Evolutionary conservation across 1,140 invertebrate species (phyloP), one percentile per base, ranked within the genome.

Genomic region (Bacillus rossius): DNA sequence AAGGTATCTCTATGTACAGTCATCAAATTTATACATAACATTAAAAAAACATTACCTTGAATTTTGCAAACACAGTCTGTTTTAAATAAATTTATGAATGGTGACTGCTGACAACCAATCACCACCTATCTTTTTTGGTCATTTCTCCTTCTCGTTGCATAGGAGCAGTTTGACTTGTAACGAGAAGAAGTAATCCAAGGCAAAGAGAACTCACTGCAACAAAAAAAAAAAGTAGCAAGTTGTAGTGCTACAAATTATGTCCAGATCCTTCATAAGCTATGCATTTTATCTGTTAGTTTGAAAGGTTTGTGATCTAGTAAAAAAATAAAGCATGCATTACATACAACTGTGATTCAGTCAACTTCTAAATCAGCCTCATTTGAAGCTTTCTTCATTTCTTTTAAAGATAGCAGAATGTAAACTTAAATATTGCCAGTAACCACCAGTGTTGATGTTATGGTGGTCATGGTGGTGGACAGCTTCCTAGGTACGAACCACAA

Each of bases 161-260:
- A 22, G 8, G 40, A 41, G 25, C 22, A 22, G 17, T 37, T n/a
- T 10, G 51, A 41, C 26, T 54, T 54, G 17, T 41, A 54, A 14
- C 17, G 29, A 8, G 34, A 20, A n/a, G 51, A 54, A 20, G 51
- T 38, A 19, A 54, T 22, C 51, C 51, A 54, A 38, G 51, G 51
- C n/a, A 54, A 54, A 2, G 51, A 54, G 17, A 54, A 54, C 25
- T 54, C 51, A 54, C 51, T 54, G 51, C 1, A 38, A 7, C 17
- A n/a, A 7, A 7, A 26, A 8, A 7, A n/a, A 8, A 8, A 20
- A 23, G 23, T 8, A n/a, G n/a, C 14, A 20, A 26, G 19, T 8
- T 8, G 34, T 0, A 14, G 34, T 2, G 2, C 48, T 26, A 50
- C 7, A 50, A 20, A 1, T 23, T 7, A 2, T 8, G 16, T 7